Percentiles rank a stretch among this genome's conserved stretches.
Conservation (phyloP, 2,113 vertebrate species). For the Leptobrachium leishanense region DNA sequence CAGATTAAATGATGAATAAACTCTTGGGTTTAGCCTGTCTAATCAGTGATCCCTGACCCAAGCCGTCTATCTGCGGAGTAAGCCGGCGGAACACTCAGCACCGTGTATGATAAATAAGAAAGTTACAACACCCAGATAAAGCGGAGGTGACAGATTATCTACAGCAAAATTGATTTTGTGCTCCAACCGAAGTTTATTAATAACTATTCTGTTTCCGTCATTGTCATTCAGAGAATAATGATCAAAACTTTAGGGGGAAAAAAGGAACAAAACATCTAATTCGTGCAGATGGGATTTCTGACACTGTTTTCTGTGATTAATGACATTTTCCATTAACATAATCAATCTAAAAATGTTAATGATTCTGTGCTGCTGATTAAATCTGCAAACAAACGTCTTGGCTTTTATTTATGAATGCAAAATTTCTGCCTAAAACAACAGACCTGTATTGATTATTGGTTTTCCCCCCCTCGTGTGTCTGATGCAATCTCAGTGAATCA, state of each 20-base stretch:
- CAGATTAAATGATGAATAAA: conserved; percentile 24
- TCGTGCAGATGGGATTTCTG: conserved; percentile 32
- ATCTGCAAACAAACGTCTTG: background rate
- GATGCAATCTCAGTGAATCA: background rate
- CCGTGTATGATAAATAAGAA: conserved; percentile 32
- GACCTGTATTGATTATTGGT: background rate
- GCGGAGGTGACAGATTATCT: conserved; percentile 48
- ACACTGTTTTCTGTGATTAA: conserved; percentile 50
- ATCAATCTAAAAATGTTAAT: conserved; percentile 37
- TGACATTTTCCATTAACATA: conserved; percentile 39
- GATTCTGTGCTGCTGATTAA: conserved; percentile 15
- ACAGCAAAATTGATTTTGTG: conserved; percentile 45
- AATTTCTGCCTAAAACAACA: background rate
- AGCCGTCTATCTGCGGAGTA: background rate
- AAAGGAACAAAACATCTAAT: conserved; percentile 51
- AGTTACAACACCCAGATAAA: conserved; percentile 44
- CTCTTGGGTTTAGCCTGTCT: background rate
- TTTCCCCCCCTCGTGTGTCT: background rate
- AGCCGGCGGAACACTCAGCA: conserved; percentile 26
- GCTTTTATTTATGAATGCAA: background rate
- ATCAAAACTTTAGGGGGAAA: conserved; percentile 42
- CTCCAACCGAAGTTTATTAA: conserved; percentile 51
- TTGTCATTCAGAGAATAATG: conserved; percentile 51
- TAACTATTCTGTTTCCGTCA: conserved; percentile 46
- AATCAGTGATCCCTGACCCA: conserved; percentile 24